A percentile compares a stretch with the other conserved stretches of the same genome.
Evolutionary conservation across 2,888 invertebrate genomes (phyloP).

Genomic region (Cantharis rufa): DNA sequence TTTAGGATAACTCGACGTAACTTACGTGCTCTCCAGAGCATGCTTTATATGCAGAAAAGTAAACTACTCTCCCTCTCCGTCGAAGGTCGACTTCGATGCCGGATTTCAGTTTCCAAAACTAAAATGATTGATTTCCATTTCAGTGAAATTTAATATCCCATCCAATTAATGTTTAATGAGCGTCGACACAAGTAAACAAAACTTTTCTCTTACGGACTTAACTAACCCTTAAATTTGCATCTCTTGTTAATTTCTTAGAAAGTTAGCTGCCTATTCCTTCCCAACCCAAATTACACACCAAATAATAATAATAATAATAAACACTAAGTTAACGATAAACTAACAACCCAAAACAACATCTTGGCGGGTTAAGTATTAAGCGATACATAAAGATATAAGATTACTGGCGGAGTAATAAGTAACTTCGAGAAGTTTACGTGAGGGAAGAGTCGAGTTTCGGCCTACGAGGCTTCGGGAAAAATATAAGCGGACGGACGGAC

Average conservation of each 20-base stretch:
- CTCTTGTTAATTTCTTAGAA: background rate
- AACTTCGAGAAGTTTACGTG: background rate
- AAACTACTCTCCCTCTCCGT: background rate
- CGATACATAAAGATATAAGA: constrained; percentile 4
- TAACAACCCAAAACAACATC: constrained; percentile 21
- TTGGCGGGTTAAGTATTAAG: constrained; percentile 12
- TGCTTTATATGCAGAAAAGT: background rate
- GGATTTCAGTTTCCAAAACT: background rate
- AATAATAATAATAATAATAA: constrained; percentile 13
- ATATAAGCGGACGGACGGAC: background rate
- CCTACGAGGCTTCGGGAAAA: background rate
- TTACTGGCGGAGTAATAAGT: background rate
- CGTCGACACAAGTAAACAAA: background rate
- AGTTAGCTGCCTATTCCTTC: background rate
- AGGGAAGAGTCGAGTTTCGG: background rate
- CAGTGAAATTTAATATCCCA: background rate
- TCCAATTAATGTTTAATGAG: background rate
- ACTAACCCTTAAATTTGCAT: constrained; percentile 7
- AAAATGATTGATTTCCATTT: background rate
- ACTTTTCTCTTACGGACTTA: background rate
- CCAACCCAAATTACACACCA: constrained; percentile 8
- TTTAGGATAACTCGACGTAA: background rate
- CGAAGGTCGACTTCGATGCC: background rate
- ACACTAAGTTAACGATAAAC: constrained; percentile 22
- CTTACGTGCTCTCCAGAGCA: background rate